These are phyloP conservation scores for Polydrusus tereticollis DNA, from an alignment of 2,888 invertebrate species.

Conservation along the genomic window DNA sequence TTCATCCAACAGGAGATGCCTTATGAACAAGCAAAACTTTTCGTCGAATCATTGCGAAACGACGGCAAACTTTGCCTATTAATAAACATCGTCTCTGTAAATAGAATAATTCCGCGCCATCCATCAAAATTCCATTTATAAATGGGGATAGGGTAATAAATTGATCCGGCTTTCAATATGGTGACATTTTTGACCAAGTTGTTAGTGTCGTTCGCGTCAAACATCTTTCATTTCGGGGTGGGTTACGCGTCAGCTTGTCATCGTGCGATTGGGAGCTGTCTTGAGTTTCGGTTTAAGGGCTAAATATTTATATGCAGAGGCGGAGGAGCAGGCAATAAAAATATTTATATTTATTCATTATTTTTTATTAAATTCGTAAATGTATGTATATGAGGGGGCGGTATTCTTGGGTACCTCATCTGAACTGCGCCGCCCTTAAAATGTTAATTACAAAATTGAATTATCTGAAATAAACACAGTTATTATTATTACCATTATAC, in stretches of 20 bases:
- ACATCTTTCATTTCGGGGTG: constrained; percentile 54
- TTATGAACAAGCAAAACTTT: constrained; percentile 33
- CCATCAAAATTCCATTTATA: constrained; percentile 46
- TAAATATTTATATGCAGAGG: constrained; percentile 33
- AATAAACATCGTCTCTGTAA: constrained; percentile 46
- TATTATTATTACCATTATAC: too few species aligned
- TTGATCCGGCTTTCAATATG: constrained; percentile 55
- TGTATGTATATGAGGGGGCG: too few species aligned
- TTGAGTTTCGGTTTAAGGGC: constrained; percentile 15
- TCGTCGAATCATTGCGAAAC: constrained; percentile 36
- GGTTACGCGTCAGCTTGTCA: constrained; percentile 57
- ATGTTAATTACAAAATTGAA: too few species aligned
- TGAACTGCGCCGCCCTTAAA: too few species aligned
- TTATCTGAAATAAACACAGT: too few species aligned
- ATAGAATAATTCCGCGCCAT: constrained; percentile 42
- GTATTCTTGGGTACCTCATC: too few species aligned
- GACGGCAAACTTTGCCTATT: constrained; percentile 46
- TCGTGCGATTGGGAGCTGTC: constrained; percentile 29
- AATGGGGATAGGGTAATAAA: constrained; percentile 50
- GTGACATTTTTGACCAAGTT: constrained; percentile 55
- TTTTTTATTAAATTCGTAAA: too few species aligned
- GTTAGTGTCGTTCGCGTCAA: constrained; percentile 53
- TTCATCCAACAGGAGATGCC: constrained; percentile 3
- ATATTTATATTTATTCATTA: too few species aligned
- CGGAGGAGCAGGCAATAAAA: neutral